phyloP scores from a whole-genome alignment of 1,140 invertebrate species.

The Plodia interpunctella region DNA sequence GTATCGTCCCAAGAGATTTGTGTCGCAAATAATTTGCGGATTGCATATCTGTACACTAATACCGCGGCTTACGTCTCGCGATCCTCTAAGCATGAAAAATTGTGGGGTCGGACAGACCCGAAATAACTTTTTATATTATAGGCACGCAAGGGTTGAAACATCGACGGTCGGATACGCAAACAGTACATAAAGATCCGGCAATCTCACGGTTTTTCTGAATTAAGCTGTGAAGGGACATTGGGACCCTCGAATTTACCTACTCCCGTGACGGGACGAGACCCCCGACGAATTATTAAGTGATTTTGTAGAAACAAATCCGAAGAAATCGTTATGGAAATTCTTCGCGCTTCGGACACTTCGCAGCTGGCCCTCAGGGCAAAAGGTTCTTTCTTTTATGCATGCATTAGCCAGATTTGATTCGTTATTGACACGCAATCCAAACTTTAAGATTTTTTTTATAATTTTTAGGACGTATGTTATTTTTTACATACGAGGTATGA shows the following conservation, averaged over 20 bases:
- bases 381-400: too few relatives aligned
- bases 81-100: conserved; percentile 31
- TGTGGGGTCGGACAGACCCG: conserved; percentile 28
- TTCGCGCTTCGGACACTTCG: conserved; percentile 6
- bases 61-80: background rate
- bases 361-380: too few relatives aligned
- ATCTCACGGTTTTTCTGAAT: conserved; percentile 64
- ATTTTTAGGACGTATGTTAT: too few relatives aligned
- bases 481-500: too few relatives aligned
- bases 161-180: conserved; percentile 57
- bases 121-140: conserved; percentile 62
- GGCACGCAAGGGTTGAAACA: conserved; percentile 53
- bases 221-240: conserved; percentile 59
- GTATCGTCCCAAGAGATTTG: background rate
- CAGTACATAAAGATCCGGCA: conserved; percentile 62
- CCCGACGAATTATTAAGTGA: conserved; percentile 50
- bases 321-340: background rate
- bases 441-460: too few relatives aligned
- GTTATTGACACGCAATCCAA: too few relatives aligned
- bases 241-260: conserved; percentile 46
- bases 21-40: background rate
- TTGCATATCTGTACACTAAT: conserved; percentile 6
- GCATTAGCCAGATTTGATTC: background rate
- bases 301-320: conserved; percentile 53
- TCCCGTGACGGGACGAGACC: conserved; percentile 19